Conservation (phyloP, 2,888 invertebrate species). For the Ecdyonurus torrentis region DNA sequence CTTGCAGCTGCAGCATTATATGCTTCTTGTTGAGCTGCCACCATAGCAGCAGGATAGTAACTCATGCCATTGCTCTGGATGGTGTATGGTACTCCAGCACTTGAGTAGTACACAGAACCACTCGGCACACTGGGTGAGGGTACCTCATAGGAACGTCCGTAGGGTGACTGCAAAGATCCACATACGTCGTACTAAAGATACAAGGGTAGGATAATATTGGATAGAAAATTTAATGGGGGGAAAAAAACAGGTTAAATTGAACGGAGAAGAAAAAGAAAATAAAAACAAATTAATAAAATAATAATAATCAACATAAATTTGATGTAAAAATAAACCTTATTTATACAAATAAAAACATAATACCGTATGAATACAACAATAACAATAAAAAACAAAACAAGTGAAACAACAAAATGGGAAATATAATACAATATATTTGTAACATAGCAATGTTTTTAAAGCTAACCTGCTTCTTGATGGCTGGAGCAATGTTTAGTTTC, state of each 20-base stretch:
- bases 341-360: too few species aligned
- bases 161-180: neutral
- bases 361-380: too few species aligned
- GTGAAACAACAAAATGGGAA: too few species aligned
- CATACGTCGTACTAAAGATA: neutral
- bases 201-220: neutral
- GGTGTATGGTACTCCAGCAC: conserved; percentile 31
- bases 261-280: neutral
- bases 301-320: too few species aligned
- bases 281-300: too few species aligned
- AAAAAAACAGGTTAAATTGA: neutral
- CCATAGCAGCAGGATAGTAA: conserved; percentile 18
- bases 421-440: too few species aligned
- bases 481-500: conserved; percentile 72
- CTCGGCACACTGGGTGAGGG: conserved; percentile 32
- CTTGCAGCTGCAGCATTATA: neutral
- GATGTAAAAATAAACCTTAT: too few species aligned
- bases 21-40: neutral
- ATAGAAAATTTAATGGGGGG: neutral
- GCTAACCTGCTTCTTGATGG: conserved; percentile 46
- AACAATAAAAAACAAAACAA: too few species aligned
- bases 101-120: conserved; percentile 31
- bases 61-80: conserved; percentile 28
- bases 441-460: too few species aligned
- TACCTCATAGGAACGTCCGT: conserved; percentile 30